phyloP scores from a whole-genome alignment of 2,888 invertebrate genomes.

The Actias luna region DNA sequence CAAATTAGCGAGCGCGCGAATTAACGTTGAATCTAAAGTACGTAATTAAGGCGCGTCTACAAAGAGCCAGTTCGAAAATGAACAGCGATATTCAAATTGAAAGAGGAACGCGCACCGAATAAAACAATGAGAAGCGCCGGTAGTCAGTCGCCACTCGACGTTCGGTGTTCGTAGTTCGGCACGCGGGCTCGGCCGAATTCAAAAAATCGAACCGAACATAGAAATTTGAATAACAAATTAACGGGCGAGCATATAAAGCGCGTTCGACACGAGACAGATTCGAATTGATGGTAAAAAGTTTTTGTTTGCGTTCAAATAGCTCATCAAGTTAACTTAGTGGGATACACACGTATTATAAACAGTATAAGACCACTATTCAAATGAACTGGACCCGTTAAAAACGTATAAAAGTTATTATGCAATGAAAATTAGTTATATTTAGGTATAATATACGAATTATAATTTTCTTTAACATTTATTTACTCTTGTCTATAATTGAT shows the following conservation, averaged over 20 bases:
- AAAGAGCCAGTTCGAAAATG: constrained; percentile 76
- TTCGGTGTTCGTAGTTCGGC: constrained; percentile 47
- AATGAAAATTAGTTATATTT: constrained; percentile 2
- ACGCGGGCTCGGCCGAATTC: constrained; percentile 55
- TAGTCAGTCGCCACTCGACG: constrained; percentile 48
- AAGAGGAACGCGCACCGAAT: constrained; percentile 76
- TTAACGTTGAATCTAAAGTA: constrained; percentile 78
- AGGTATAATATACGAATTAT: background rate
- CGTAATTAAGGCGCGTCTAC: constrained; percentile 76
- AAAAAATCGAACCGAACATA: constrained; percentile 68
- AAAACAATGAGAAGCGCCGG: constrained; percentile 63
- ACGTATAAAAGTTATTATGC: constrained; percentile 4
- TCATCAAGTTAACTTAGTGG: constrained; percentile 7
- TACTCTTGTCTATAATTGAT: constrained; percentile 9
- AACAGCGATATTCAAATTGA: constrained; percentile 80
- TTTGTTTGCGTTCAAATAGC: constrained; percentile 13
- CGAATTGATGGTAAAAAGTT: constrained; percentile 57
- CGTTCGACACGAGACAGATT: constrained; percentile 60
- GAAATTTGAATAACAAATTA: constrained; percentile 77
- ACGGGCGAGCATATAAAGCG: constrained; percentile 65
- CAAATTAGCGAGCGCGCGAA: constrained; percentile 76
- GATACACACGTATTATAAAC: background rate
- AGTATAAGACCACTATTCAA: background rate
- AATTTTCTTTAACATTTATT: constrained; percentile 2
- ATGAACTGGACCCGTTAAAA: background rate